phyloP scores from a whole-genome alignment of 2,113 vertebrate species.

The Corvus cornix region DNA sequence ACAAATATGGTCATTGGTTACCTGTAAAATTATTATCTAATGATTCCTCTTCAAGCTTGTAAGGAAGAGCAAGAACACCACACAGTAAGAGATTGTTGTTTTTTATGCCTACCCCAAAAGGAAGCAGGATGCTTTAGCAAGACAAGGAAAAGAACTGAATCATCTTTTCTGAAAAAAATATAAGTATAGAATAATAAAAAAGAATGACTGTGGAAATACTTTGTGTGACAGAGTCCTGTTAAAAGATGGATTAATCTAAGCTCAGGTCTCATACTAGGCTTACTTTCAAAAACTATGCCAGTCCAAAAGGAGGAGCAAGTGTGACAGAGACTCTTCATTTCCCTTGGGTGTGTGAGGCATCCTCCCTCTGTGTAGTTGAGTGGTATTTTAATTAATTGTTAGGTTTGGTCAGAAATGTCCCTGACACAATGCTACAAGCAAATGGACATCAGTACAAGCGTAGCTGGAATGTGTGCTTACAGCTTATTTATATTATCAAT shows the following conservation, averaged over 20 bases:
- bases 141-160: background rate
- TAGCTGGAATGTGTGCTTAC: background rate
- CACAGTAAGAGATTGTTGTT: accelerated
- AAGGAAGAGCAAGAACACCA: background rate
- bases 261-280: background rate
- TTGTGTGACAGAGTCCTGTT: background rate
- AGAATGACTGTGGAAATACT: background rate
- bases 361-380: background rate
- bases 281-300: background rate
- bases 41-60: background rate
- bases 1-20: background rate
- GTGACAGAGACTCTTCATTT: background rate
- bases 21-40: background rate
- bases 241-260: background rate
- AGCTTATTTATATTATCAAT: background rate
- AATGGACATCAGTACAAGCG: background rate
- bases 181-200: background rate
- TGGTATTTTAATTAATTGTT: background rate
- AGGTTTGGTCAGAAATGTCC: background rate
- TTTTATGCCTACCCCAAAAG: background rate
- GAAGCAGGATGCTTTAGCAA: background rate
- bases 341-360: background rate
- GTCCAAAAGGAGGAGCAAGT: background rate
- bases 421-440: background rate
- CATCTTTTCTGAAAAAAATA: background rate